Base-by-base conservation (phyloP, 2,113 vertebrate genomes). In the Perognathus longimembris region DNA sequence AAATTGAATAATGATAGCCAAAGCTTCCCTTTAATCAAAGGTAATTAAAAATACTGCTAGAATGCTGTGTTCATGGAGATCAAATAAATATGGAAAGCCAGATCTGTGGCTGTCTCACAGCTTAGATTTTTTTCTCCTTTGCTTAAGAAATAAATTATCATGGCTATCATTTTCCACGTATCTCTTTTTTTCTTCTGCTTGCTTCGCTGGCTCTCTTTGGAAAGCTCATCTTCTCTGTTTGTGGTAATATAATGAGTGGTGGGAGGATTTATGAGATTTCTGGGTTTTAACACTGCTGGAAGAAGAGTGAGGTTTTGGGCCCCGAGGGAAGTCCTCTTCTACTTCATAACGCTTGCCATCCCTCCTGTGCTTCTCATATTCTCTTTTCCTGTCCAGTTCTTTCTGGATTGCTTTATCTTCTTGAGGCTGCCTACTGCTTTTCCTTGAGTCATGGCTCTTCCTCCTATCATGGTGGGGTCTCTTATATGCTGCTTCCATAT, bases 131-230 rank as follows among this genome's bases (percentile, higher is more conserved):
- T 96, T 98, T 79, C 87, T 98, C 89, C 89, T 96, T 88, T 98
- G 98, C 75, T 98, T 98, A 94, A 98, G 95, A 82, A 98, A 97
- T 50, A 98, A 97, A 89, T 97, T 96, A 42, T 98, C 98, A 59
- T 8, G 74, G 42, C 7, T 26, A 21, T 28, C 20, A 0, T 83
- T 88, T 34, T 88, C 96, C 64, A 85, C 20, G 6, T 69, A 77
- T 30, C 88, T 95, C 94, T 95, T 66, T 89, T 97, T 73, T 89
- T 97, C 95, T 90, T 97, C 17, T 91, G 95, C 77, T 95, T 97
- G 88, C 89, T 95, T 87, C 50, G 90, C 88, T 45, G 97, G 67
- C 89, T 42, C 63, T 92, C 77, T 87, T 91, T 92, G 84, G 84
- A 45, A 71, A 84, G n/a, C 59, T 88, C 87, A 38, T 89, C 96